Base-by-base conservation (phyloP, 1,140 invertebrate species). In the Drosophila kanapiae region DNA sequence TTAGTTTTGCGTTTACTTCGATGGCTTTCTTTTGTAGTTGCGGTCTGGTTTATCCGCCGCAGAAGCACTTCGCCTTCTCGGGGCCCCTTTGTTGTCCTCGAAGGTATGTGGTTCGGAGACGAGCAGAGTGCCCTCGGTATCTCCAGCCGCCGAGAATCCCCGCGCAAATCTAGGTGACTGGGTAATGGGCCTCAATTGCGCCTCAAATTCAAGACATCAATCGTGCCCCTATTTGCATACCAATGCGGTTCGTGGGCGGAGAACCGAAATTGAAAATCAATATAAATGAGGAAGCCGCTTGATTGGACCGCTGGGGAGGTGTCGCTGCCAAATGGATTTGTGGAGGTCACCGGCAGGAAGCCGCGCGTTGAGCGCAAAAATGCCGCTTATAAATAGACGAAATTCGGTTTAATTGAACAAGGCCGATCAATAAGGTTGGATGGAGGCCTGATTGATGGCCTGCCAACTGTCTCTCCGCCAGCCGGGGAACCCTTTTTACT, bases 121-220 rank as follows among this genome's bases (percentile, higher is more conserved):
- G 68, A 31, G 67, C 68, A 42, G 45, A 58, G 40, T 43, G 38
- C 45, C 31, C 51, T 58, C 23, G 33, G 38, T 62, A 61, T 59
- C 57, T 49, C 18, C 61, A 54, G 59, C 78, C 29, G 42, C 64
- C 48, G 53, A 75, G 81, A 76, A 68, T 54, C 60, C 51, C 13
- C 13, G 33, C 43, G 27, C 45, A 78, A 80, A 87, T 84, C 68
- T 88, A 69, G 84, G 84, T 88, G 85, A 88, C 69, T 84, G 60
- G 78, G 78, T 90, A 88, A 88, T 88, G 84, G 59, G 80, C 68
- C 65, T 90, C 85, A 88, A 90, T 90, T 88, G 81, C 65, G 75
- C 74, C 51, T 42, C 61, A 37, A 76, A 77, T 75, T 80, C 70
- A 72, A 75, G 82, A 80, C 85, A 87, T 87, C 84, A 87, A 80